Evolutionary conservation across 1,140 invertebrate species (phyloP), one percentile per base, ranked within the genome.

Genomic region (Solenopsis invicta): DNA sequence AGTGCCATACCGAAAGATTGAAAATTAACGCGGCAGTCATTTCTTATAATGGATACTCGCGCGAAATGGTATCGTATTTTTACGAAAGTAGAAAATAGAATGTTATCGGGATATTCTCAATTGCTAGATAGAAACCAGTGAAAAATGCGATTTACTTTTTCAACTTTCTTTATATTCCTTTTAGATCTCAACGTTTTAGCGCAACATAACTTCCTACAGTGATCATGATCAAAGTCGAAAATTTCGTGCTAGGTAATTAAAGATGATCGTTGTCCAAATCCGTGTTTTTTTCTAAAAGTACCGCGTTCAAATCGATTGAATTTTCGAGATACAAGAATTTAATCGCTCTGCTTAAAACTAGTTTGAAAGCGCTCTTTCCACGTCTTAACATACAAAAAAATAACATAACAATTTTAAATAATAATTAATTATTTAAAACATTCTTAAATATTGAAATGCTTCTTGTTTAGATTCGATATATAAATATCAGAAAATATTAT

Each of bases 11-110:
- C 41, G 69, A 84, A 84, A 84, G 80, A 84, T 84, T 84, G 80
- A 62, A 84, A 84, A 84, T 84, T 84, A 84, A 69, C 69, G 54
- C 69, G 41, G 41, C 69, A 84, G 54, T 75, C 69, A 75, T 84
- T 84, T 75, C 18, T 72, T 75, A 62, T 56, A 84, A 84, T 61
- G 54, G 37, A 75, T 75, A 61, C 29, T 18, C 18, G 24, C 62
- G 34, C 64, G 37, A 74, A 34, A 24, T 37, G 24, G 54, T 74
- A 61, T 84, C 45, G 54, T 84, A 75, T 12, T 82, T 82, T 84
- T 61, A 48, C n/a, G 41, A 61, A 84, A 84, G 41, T 75, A 9
- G 18, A 21, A 62, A 50, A 62, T 75, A 50, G 29, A 61, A 74
- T 84, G 34, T 82, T 61, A 50, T 84, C 10, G 54, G 29, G 29